phyloP scores from a whole-genome alignment of 2,888 invertebrate genomes.

The Monoplex corrugatus region DNA sequence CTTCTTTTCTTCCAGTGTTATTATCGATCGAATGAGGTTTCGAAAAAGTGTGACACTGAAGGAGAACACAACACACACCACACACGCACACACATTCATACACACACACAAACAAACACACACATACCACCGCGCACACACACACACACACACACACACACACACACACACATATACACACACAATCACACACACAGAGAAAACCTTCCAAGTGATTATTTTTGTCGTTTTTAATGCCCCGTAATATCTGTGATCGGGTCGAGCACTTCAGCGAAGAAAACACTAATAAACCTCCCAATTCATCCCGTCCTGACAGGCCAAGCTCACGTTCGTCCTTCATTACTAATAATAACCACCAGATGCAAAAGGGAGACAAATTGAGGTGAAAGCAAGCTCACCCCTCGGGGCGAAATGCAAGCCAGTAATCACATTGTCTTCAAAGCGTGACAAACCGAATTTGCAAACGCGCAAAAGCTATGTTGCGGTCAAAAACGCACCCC shows the following conservation, averaged over 20 bases:
- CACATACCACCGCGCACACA: too few relatives aligned
- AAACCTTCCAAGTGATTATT: background rate
- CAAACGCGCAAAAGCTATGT: slow-evolving; percentile 31
- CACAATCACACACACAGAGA: background rate
- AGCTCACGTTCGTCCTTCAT: slow-evolving; percentile 13
- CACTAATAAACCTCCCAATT: background rate
- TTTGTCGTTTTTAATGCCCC: background rate
- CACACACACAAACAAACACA: too few relatives aligned
- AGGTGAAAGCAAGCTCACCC: slow-evolving; percentile 42
- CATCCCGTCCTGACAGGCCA: background rate
- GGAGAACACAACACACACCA: too few relatives aligned
- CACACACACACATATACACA: too few relatives aligned
- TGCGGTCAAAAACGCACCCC: slow-evolving; percentile 36
- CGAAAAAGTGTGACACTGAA: too few relatives aligned
- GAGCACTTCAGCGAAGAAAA: background rate
- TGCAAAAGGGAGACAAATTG: slow-evolving; percentile 36
- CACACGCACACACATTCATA: too few relatives aligned
- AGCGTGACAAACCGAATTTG: slow-evolving; percentile 49
- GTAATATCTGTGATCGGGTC: slow-evolving; percentile 14
- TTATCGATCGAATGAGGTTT: too few relatives aligned
- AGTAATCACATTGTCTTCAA: slow-evolving; percentile 43
- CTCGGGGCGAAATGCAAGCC: slow-evolving; percentile 45
- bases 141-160: too few relatives aligned
- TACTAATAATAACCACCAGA: slow-evolving; percentile 43
- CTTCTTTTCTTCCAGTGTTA: too few relatives aligned